These are phyloP conservation scores for Lasiurus borealis DNA, from an alignment of 2,113 vertebrate species.

Conservation along the genomic window DNA sequence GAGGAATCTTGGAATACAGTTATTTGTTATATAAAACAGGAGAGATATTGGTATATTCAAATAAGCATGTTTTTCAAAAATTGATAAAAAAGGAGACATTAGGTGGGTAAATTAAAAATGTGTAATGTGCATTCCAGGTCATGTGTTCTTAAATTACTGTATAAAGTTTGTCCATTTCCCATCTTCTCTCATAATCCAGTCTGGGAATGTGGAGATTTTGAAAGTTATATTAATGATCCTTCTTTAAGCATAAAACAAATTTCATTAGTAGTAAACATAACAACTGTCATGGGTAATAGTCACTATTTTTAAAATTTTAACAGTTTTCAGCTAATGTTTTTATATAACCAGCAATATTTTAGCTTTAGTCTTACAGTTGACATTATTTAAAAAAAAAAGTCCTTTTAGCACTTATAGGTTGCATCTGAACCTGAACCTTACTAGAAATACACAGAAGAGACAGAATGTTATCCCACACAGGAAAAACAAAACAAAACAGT, in stretches of 20 bases:
- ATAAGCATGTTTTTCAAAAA: slow-evolving; percentile 8
- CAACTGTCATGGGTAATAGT: not conserved
- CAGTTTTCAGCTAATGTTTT: not conserved
- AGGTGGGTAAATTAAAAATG: not conserved
- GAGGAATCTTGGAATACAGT: not conserved
- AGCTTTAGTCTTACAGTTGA: slow-evolving; percentile 37
- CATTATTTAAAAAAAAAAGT: not conserved
- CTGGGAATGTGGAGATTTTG: not conserved
- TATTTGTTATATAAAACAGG: not conserved
- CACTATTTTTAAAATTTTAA: slow-evolving; percentile 51
- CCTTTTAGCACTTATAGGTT: not conserved
- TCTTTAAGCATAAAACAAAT: slow-evolving; percentile 52
- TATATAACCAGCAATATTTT: not conserved
- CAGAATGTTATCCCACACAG: not conserved
- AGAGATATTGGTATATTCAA: not conserved
- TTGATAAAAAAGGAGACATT: not conserved
- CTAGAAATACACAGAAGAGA: not conserved
- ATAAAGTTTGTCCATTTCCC: not conserved
- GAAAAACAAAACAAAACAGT: not conserved
- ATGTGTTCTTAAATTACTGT: not conserved
- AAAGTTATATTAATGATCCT: slow-evolving; percentile 39
- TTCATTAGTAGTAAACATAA: slow-evolving; percentile 40
- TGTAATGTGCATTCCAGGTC: not conserved
- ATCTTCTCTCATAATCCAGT: not conserved
- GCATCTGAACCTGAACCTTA: not conserved